phyloP scores from a whole-genome alignment of 2,113 vertebrate species.

The Orycteropus afer region DNA sequence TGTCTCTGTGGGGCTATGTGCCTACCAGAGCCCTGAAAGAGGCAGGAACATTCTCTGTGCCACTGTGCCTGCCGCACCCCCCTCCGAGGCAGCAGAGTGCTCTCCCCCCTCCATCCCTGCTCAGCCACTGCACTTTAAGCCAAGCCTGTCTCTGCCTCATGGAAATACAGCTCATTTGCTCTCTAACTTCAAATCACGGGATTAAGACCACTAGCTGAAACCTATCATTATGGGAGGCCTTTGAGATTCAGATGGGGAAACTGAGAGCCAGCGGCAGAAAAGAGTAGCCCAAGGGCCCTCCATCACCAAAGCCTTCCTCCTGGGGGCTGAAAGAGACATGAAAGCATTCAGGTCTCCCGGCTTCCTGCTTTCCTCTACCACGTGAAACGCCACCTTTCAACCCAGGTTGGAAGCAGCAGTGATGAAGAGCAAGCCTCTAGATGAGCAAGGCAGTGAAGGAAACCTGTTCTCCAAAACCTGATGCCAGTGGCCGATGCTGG shows the following conservation, averaged over 20 bases:
- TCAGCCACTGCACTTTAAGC: background rate
- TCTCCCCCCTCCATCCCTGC: background rate
- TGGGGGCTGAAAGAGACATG: background rate
- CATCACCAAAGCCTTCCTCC: too few species aligned
- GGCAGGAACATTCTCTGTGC: background rate
- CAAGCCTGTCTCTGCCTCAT: background rate
- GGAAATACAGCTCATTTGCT: background rate
- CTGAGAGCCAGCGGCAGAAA: background rate
- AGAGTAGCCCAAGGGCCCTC: background rate
- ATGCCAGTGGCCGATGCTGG: fast-evolving
- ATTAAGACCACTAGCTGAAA: background rate
- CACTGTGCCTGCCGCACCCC: fast-evolving
- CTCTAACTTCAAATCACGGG: background rate
- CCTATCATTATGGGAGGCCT: background rate
- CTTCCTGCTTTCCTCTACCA: background rate
- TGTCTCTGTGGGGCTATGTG: fast-evolving
- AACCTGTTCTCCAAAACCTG: background rate
- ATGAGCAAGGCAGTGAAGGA: fast-evolving
- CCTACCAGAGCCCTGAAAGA: background rate
- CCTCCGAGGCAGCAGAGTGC: background rate
- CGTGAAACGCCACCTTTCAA: fast-evolving
- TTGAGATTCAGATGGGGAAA: background rate
- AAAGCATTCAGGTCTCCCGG: too few species aligned
- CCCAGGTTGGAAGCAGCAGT: too few species aligned
- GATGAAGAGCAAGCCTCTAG: fast-evolving